Conservation (phyloP, 2,797 vertebrate species). For the Denticeps clupeoides region DNA sequence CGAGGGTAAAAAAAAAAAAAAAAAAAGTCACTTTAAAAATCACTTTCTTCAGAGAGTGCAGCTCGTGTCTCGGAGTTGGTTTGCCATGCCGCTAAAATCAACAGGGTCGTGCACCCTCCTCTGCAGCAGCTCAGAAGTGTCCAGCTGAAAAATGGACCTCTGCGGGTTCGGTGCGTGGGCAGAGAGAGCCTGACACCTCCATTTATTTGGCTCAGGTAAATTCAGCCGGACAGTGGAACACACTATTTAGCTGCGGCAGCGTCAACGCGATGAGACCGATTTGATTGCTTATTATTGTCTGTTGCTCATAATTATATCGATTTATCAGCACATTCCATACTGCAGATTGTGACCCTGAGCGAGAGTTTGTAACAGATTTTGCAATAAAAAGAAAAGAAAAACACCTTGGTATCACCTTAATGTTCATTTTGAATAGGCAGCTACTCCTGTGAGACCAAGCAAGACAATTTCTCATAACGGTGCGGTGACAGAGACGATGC, state of each 20-base stretch:
- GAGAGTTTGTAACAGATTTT: too few species aligned
- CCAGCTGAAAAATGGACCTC: constrained; percentile 55
- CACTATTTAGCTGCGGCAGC: constrained; percentile 38
- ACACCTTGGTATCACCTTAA: too few species aligned
- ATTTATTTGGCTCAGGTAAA: constrained; percentile 63
- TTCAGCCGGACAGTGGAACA: constrained; percentile 48
- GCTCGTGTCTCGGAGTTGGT: constrained; percentile 44
- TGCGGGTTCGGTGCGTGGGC: constrained; percentile 49
- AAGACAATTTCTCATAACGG: background rate
- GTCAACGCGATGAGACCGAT: constrained; percentile 43
- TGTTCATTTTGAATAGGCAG: background rate
- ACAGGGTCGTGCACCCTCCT: constrained; percentile 49
- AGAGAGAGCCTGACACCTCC: constrained; percentile 57
- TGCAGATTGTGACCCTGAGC: too few species aligned
- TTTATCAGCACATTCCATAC: too few species aligned
- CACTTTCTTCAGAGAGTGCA: constrained; percentile 30
- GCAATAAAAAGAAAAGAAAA: too few species aligned
- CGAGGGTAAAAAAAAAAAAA: too few species aligned
- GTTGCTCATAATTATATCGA: too few species aligned
- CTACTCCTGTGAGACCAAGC: background rate
- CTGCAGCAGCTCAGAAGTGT: constrained; percentile 39
- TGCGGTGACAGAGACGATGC: constrained; percentile 6
- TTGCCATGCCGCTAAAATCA: constrained; percentile 47
- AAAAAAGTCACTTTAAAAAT: constrained; percentile 42
- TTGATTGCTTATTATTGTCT: too few species aligned